Conservation (phyloP, 2,113 vertebrate species). For the Tragelaphus scriptus region DNA sequence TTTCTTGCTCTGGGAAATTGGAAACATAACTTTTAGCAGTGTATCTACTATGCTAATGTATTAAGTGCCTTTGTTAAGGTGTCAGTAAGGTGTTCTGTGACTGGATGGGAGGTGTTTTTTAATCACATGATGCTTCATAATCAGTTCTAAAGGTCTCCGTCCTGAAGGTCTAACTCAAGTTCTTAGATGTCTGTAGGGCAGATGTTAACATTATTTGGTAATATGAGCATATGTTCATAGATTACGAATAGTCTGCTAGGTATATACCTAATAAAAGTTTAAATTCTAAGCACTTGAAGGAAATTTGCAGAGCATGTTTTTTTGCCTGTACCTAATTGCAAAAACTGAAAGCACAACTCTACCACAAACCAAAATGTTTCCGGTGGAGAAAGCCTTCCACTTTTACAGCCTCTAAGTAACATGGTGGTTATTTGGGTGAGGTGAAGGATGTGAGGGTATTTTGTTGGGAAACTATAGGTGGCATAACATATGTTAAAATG, state of each 20-base stretch:
- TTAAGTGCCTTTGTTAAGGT: background rate
- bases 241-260: background rate
- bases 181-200: background rate
- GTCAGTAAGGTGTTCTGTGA: background rate
- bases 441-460: background rate
- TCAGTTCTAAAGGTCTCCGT: background rate
- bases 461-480: background rate
- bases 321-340: background rate
- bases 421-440: background rate
- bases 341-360: background rate
- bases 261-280: background rate
- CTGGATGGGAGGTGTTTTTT: background rate
- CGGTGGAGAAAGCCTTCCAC: background rate
- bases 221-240: background rate
- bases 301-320: background rate
- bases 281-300: constrained; percentile 1
- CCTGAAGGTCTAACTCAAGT: background rate
- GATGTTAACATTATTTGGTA: background rate
- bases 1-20: background rate
- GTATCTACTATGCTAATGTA: background rate
- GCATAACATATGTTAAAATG: background rate
- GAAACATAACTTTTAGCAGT: background rate
- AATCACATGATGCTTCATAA: background rate
- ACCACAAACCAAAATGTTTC: background rate
- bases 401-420: background rate